A percentile compares a stretch with the other conserved stretches of the same genome.
phyloP scores from a whole-genome alignment of 2,113 vertebrate genomes.

The Zosterops borbonicus region DNA sequence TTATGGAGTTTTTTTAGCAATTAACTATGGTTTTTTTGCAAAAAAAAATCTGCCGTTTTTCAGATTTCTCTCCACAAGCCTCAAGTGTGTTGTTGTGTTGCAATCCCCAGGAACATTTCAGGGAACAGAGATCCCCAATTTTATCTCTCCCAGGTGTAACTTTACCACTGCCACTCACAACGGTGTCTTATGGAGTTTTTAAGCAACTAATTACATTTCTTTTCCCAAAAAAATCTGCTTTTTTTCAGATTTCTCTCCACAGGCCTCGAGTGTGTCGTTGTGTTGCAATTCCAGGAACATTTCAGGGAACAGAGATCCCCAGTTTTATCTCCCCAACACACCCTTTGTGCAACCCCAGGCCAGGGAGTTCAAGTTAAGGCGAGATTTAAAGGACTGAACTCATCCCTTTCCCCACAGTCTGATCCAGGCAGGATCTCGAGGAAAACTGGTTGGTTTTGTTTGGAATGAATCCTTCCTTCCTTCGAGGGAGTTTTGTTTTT shows the following conservation, averaged over 20 bases:
- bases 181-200: too few relatives aligned
- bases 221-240: neutral
- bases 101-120: neutral
- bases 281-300: neutral
- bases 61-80: neutral
- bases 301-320: neutral
- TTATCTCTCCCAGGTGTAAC: neutral
- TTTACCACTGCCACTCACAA: neutral
- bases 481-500: neutral
- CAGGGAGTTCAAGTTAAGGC: neutral
- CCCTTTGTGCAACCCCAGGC: neutral
- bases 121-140: neutral
- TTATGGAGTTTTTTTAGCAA: neutral
- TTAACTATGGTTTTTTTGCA: neutral
- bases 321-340: neutral
- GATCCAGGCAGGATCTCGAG: neutral
- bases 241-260: neutral
- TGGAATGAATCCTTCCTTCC: neutral
- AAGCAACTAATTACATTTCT: neutral
- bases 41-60: neutral
- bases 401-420: neutral
- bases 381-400: neutral
- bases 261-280: neutral
- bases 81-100: rapidly evolving
- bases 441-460: neutral